phyloP scores from a whole-genome alignment of 2,888 invertebrate species.

The Melieria picta region DNA sequence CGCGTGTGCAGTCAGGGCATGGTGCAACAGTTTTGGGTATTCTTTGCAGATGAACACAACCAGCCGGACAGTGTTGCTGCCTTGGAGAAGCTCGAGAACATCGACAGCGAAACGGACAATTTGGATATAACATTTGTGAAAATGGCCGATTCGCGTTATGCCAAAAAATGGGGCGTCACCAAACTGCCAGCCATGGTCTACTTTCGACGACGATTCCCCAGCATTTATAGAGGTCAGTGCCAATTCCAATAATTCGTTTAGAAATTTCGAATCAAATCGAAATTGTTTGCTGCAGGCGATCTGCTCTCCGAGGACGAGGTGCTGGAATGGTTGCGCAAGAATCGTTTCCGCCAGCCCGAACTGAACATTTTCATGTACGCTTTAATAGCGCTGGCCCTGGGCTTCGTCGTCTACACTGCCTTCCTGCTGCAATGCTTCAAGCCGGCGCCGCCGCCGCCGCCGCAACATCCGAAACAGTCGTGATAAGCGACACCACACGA shows the following conservation, averaged over 20 bases:
- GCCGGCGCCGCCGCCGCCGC: slow-evolving; percentile 73
- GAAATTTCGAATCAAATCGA: neutral
- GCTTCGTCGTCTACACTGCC: slow-evolving; percentile 89
- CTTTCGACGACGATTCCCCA: slow-evolving; percentile 90
- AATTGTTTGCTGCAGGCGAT: slow-evolving; percentile 71
- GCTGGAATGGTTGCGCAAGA: slow-evolving; percentile 91
- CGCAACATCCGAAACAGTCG: slow-evolving; percentile 65
- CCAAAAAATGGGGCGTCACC: slow-evolving; percentile 93
- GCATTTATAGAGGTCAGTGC: slow-evolving; percentile 84
- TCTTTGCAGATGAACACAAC: slow-evolving; percentile 78
- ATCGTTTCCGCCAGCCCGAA: slow-evolving; percentile 91
- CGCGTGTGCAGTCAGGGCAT: neutral
- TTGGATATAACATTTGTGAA: slow-evolving; percentile 94
- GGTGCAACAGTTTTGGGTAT: neutral
- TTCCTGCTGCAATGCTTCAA: slow-evolving; percentile 92
- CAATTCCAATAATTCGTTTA: neutral
- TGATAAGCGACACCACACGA: slow-evolving; percentile 51
- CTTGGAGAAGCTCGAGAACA: slow-evolving; percentile 87
- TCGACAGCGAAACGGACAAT: slow-evolving; percentile 94
- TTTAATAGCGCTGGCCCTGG: slow-evolving; percentile 83
- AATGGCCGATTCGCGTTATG: slow-evolving; percentile 91
- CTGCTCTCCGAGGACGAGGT: slow-evolving; percentile 86
- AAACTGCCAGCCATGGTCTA: slow-evolving; percentile 91
- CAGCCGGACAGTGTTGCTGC: slow-evolving; percentile 84
- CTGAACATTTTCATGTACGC: slow-evolving; percentile 95